Evolutionary conservation across 2,888 invertebrate species (phyloP).

Genomic region (Caenorhabditis panamensis): DNA sequence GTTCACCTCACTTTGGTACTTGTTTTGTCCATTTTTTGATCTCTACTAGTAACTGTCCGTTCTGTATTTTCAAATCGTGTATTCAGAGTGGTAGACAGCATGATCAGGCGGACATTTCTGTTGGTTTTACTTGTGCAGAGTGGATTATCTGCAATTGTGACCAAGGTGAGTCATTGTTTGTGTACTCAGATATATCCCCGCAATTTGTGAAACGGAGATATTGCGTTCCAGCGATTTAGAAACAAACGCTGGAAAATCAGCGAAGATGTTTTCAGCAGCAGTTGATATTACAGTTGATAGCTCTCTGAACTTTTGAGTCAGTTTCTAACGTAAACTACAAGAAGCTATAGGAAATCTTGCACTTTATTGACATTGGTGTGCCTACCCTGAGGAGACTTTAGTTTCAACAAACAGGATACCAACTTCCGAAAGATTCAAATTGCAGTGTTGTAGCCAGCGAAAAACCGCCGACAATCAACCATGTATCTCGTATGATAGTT

Average conservation of each 20-base stretch:
- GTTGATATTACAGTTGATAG: no score
- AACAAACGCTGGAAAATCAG: no score
- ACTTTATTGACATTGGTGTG: slow-evolving; percentile 50
- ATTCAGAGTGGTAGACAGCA: neutral
- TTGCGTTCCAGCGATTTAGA: no score
- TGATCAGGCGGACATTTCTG: slow-evolving; percentile 14
- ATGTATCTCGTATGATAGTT: slow-evolving; percentile 66
- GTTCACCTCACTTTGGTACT: neutral
- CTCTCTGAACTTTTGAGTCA: neutral
- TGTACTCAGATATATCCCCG: slow-evolving; percentile 11
- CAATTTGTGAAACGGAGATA: no score
- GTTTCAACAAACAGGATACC: slow-evolving; percentile 1
- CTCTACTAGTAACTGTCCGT: neutral
- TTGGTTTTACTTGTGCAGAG: slow-evolving; percentile 5
- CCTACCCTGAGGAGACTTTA: slow-evolving; percentile 12
- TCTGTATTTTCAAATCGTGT: neutral
- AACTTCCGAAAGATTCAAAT: slow-evolving; percentile 14
- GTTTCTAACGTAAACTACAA: neutral
- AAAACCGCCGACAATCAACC: neutral
- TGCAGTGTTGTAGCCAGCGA: slow-evolving; percentile 34
- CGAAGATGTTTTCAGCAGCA: no score
- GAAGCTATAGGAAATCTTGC: neutral
- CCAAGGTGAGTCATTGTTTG: slow-evolving; percentile 51
- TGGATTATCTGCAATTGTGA: slow-evolving; percentile 41
- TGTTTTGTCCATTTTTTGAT: slow-evolving; percentile 4